Evolutionary conservation across 2,113 vertebrate species (phyloP).

Genomic region (Strigops habroptila): DNA sequence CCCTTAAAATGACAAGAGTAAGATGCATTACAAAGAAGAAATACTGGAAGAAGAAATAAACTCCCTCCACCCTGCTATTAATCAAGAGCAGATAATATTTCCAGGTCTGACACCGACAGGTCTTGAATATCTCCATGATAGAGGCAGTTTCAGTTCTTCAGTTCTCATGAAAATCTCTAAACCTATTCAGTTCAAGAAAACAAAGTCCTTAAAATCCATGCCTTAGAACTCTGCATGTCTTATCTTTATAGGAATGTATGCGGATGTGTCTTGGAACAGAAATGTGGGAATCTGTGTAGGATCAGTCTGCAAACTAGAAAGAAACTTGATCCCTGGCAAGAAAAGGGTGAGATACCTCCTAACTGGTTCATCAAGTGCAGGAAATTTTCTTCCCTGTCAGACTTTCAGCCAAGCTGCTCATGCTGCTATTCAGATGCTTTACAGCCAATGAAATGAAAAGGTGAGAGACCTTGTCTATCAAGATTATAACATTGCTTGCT

Average conservation of each 20-base stretch:
- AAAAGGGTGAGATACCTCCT: background rate
- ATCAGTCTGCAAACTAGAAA: background rate
- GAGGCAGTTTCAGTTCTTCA: background rate
- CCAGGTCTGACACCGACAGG: background rate
- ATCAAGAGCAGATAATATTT: background rate
- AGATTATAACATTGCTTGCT: background rate
- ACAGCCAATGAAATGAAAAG: background rate
- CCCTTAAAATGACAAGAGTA: background rate
- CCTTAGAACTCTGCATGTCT: background rate
- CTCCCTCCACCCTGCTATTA: background rate
- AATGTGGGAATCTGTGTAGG: background rate
- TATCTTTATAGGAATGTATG: background rate
- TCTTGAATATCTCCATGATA: background rate
- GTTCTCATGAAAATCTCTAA: background rate
- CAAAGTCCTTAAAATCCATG: background rate
- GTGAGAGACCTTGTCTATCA: background rate
- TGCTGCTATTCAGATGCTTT: background rate
- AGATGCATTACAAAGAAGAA: background rate
- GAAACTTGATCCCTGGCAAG: background rate
- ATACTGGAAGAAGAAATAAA: background rate
- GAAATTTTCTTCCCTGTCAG: background rate
- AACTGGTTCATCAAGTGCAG: background rate
- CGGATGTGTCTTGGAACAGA: background rate
- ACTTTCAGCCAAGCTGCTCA: background rate
- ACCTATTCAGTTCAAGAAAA: background rate